A percentile compares a stretch with the other conserved stretches of the same genome.
These are phyloP conservation scores for Halictus ligatus DNA, from an alignment of 2,888 invertebrate genomes.

Conservation along the genomic window DNA sequence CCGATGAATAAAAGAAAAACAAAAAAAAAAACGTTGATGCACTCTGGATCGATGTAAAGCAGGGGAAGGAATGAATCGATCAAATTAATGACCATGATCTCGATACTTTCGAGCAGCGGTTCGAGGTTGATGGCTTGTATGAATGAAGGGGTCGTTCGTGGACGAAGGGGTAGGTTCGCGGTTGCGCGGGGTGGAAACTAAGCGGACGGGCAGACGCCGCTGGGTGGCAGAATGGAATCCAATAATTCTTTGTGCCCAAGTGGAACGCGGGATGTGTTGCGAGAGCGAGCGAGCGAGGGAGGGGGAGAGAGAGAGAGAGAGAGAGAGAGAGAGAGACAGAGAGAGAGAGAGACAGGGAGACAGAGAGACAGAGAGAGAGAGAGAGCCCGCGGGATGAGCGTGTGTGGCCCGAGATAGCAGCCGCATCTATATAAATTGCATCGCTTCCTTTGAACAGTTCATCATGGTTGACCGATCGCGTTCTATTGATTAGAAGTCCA, in stretches of 20 bases:
- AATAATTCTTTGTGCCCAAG: conserved; percentile 78
- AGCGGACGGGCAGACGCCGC: conserved; percentile 66
- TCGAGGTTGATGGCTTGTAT: conserved; percentile 62
- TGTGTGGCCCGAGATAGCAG: conserved; percentile 38
- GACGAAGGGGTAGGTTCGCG: not conserved
- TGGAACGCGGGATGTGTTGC: conserved; percentile 41
- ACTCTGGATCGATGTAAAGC: not conserved
- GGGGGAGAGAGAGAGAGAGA: not conserved
- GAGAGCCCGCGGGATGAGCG: conserved; percentile 5
- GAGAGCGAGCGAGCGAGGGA: not conserved
- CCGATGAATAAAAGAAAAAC: not conserved
- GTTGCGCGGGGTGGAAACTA: conserved; percentile 37
- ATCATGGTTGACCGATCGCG: conserved; percentile 73
- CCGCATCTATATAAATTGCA: conserved; percentile 60
- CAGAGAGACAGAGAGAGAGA: not conserved
- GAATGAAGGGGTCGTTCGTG: too few relatives aligned
- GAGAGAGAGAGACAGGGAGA: not conserved
- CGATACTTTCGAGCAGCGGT: not conserved
- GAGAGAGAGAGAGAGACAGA: not conserved
- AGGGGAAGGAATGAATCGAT: not conserved
- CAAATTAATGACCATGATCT: not conserved
- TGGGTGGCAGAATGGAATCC: conserved; percentile 73
- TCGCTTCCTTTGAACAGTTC: conserved; percentile 60
- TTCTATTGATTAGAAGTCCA: conserved; percentile 81
- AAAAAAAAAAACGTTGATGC: not conserved